Percentiles rank a stretch among this genome's conserved stretches.
Conservation (phyloP, 1,140 invertebrate species). For the Heliconius congener region DNA sequence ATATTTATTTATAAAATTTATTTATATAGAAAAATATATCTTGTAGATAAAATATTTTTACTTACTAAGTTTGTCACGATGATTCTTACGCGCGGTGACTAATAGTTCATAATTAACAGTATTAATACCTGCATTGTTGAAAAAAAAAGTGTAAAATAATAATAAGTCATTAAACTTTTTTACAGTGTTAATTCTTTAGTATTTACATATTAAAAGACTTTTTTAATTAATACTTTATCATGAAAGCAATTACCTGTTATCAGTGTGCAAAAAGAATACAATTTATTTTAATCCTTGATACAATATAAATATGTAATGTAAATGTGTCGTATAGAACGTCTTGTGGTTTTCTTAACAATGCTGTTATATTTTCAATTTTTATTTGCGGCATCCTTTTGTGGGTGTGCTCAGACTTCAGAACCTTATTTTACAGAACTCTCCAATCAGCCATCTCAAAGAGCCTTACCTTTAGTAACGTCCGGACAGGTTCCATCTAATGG, state of each 20-base stretch:
- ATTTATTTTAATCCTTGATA: neutral
- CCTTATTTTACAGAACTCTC: neutral
- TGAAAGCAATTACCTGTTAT: neutral
- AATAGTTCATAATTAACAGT: too few relatives aligned
- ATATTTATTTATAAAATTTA: too few relatives aligned
- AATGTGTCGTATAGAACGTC: neutral
- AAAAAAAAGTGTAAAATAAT: too few relatives aligned
- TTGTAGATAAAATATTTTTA: too few relatives aligned
- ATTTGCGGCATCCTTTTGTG: neutral
- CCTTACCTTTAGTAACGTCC: neutral
- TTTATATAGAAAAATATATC: too few relatives aligned
- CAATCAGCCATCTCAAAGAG: neutral
- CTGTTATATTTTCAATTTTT: neutral
- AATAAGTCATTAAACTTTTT: too few relatives aligned
- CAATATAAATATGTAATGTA: neutral
- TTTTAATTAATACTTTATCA: neutral
- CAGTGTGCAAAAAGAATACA: neutral
- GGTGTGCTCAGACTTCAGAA: neutral
- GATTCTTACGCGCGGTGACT: too few relatives aligned
- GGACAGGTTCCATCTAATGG: neutral
- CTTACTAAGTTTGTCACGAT: too few relatives aligned
- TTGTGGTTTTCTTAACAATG: neutral
- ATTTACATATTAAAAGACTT: constrained; percentile 6
- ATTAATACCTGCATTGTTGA: too few relatives aligned
- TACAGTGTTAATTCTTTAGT: neutral